A percentile compares a stretch with the other conserved stretches of the same genome.
phyloP scores from a whole-genome alignment of 2,113 vertebrate genomes.

The Hippocampus zosterae region DNA sequence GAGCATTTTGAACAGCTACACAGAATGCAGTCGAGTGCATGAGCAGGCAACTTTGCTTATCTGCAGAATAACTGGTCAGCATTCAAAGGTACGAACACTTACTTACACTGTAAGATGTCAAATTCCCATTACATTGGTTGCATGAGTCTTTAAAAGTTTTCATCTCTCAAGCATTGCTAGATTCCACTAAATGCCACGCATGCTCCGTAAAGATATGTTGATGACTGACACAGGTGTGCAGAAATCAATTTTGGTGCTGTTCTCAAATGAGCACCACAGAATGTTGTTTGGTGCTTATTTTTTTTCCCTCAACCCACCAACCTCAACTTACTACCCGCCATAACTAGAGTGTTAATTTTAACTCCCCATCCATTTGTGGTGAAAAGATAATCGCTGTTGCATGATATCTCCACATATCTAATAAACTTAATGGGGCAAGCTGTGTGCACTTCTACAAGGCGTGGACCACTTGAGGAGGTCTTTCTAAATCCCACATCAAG shows the following conservation, averaged over 20 bases:
- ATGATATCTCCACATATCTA: not conserved
- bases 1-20: too few relatives aligned
- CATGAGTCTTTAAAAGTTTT: too few relatives aligned
- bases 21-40: too few relatives aligned
- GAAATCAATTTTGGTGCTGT: too few relatives aligned
- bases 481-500: not conserved
- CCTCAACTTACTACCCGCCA: too few relatives aligned
- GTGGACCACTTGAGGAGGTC: not conserved
- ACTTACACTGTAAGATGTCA: too few relatives aligned
- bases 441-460: not conserved
- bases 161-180: not conserved
- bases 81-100: too few relatives aligned
- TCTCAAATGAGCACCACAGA: too few relatives aligned
- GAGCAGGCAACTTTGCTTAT: too few relatives aligned
- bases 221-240: not conserved
- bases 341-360: not conserved
- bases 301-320: not conserved
- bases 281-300: too few relatives aligned
- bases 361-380: not conserved
- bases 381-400: not conserved
- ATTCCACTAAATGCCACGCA: not conserved
- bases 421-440: not conserved
- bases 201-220: not conserved
- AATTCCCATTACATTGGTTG: too few relatives aligned
- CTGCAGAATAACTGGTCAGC: too few relatives aligned